Percentiles rank a stretch among this genome's conserved stretches.
phyloP scores from a whole-genome alignment of 2,113 vertebrate genomes.

The Puma concolor region DNA sequence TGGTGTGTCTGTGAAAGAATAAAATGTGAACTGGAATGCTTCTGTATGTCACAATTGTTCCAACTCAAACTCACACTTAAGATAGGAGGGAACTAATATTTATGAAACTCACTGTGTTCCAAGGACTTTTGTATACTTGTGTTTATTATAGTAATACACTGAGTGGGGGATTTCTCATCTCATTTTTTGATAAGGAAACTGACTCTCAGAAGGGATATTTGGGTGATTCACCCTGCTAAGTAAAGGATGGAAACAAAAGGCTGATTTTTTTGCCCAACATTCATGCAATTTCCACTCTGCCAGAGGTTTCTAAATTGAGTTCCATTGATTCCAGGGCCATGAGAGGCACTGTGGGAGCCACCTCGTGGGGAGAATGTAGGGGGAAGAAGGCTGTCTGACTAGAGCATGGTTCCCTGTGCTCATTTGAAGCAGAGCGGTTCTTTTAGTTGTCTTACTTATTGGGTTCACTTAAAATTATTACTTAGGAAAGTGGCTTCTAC shows the following conservation, averaged over 20 bases:
- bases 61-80: not conserved
- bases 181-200: not conserved
- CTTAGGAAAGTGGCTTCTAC: not conserved
- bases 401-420: not conserved
- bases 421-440: not conserved
- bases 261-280: not conserved
- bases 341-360: too few species aligned
- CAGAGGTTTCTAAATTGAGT: not conserved
- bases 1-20: not conserved
- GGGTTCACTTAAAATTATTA: not conserved
- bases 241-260: not conserved
- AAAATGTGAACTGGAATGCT: not conserved
- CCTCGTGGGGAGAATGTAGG: accelerated
- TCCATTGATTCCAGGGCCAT: not conserved
- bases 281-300: not conserved
- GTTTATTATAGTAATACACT: not conserved
- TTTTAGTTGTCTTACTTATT: not conserved
- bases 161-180: not conserved
- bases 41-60: not conserved
- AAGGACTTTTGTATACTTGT: not conserved
- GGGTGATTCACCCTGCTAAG: not conserved
- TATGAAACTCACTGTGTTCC: not conserved
- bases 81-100: not conserved
- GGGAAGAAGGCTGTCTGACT: not conserved
- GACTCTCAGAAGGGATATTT: not conserved